phyloP scores from a whole-genome alignment of 1,140 invertebrate species.

The Capitella teleta region DNA sequence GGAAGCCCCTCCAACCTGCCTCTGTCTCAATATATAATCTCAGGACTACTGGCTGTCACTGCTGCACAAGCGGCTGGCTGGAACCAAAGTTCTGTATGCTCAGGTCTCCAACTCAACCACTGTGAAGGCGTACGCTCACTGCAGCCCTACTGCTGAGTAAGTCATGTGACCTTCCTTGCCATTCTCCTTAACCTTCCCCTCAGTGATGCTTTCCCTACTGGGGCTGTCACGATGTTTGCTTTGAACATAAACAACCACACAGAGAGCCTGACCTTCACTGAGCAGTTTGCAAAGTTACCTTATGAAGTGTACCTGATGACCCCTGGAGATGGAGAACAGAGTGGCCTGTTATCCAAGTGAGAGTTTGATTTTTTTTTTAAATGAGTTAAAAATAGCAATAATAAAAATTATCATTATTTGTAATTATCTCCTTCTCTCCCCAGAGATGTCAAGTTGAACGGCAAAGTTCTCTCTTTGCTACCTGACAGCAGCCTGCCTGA shows the following conservation, averaged over 20 bases:
- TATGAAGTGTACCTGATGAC: slow-evolving; percentile 6
- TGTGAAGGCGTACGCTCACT: too few species aligned
- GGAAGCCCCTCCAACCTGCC: background rate
- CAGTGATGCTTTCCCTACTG: too few species aligned
- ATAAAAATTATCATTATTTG: background rate
- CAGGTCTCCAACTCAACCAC: background rate
- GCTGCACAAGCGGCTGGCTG: slow-evolving; percentile 1
- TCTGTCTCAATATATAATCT: background rate
- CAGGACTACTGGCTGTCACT: slow-evolving; percentile 5
- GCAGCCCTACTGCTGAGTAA: too few species aligned
- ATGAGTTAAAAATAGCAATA: background rate
- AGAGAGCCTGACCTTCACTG: too few species aligned
- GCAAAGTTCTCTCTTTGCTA: slow-evolving; percentile 1
- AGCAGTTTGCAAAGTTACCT: too few species aligned
- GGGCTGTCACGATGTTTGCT: too few species aligned
- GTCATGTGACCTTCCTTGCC: too few species aligned
- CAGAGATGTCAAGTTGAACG: slow-evolving; percentile 9
- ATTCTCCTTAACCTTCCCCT: too few species aligned
- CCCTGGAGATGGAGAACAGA: slow-evolving; percentile 3
- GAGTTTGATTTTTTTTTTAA: background rate
- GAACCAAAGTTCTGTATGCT: background rate
- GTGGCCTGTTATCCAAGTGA: slow-evolving; percentile 6
- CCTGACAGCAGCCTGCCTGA: slow-evolving; percentile 6
- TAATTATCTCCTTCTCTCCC: background rate
- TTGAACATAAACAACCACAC: too few species aligned